Percentiles rank a stretch among this genome's conserved stretches.
Evolutionary conservation across 2,113 vertebrate genomes (phyloP).

Genomic region (Setophaga coronata): DNA sequence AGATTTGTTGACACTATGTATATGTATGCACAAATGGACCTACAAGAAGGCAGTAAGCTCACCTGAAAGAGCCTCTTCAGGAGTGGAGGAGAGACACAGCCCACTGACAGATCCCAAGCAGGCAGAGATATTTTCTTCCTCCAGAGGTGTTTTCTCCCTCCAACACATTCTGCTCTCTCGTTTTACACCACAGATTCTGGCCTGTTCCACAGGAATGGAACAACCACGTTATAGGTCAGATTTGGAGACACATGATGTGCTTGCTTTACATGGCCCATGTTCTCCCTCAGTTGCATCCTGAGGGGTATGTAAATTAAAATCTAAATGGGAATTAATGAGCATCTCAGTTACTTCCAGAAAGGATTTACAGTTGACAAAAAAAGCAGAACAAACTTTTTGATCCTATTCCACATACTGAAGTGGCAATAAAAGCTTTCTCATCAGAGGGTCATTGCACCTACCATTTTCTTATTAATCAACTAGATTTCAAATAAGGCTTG

Average conservation of each 20-base stretch:
- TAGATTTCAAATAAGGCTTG: not conserved
- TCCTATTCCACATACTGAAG: not conserved
- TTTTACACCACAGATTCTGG: not conserved
- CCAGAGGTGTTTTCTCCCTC: not conserved
- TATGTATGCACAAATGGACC: not conserved
- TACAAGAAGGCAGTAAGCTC: accelerated
- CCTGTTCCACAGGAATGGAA: not conserved
- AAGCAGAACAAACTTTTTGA: not conserved
- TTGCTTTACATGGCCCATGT: not conserved
- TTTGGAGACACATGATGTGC: not conserved
- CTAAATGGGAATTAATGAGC: not conserved
- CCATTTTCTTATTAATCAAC: not conserved
- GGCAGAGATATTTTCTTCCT: not conserved
- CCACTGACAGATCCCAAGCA: not conserved
- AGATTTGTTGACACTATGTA: too few relatives aligned
- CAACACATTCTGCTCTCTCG: not conserved
- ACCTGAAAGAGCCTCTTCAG: not conserved
- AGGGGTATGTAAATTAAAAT: not conserved
- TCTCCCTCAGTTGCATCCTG: not conserved
- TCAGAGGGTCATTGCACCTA: not conserved
- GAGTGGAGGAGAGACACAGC: not conserved
- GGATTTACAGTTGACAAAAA: not conserved
- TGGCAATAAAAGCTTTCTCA: not conserved
- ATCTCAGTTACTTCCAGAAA: not conserved
- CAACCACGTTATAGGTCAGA: accelerated